Base-by-base conservation (phyloP, 2,113 vertebrate genomes). In the Struthio camelus region DNA sequence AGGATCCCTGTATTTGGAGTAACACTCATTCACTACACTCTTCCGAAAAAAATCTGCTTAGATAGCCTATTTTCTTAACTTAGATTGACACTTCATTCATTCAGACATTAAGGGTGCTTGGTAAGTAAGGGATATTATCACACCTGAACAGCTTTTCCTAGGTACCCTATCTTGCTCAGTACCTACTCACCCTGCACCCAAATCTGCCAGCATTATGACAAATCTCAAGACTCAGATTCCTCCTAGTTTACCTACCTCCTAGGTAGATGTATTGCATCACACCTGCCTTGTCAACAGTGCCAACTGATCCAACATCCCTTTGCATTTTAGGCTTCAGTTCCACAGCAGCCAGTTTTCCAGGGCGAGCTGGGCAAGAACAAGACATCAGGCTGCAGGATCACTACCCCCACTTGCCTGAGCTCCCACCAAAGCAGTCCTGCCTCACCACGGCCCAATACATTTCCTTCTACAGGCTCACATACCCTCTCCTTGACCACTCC, bases 371-470 rank as follows among this genome's bases (percentile, higher is more conserved):
- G 24, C 42, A 80, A 64, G 22, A 82, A 46, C 0, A 1, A 40
- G 44, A 54, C 15, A 25, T 28, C 53, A 28, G 53, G 6, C 27
- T 32, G 22, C 23, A 84, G 25, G 82, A 53, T 15, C 76, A 61
- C 28, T 42, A n/a, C 32, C 19, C 30, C 11, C 12, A 17, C 42
- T 19, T 50, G 46, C 24, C 51, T 50, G n/a, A 14, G 50, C 80
- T 62, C 2, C 1, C 1, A 2, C 3, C 30, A 62, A 42, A 0
- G 1, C 11, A 28, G 25, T 30, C n/a, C 46, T 79, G 46, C 46
- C 23, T 30, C 14, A 46, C 30, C 10, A 72, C 2, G 3, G 20
- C 30, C n/a, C n/a, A n/a, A n/a, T n/a, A n/a, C n/a, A n/a, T 24
- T 79, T 72, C 32, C 56, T 65, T 14, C 51, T 13, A 11, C 56